These are phyloP conservation scores for Mirza zaza DNA, from an alignment of 2,113 vertebrate genomes.

Conservation along the genomic window DNA sequence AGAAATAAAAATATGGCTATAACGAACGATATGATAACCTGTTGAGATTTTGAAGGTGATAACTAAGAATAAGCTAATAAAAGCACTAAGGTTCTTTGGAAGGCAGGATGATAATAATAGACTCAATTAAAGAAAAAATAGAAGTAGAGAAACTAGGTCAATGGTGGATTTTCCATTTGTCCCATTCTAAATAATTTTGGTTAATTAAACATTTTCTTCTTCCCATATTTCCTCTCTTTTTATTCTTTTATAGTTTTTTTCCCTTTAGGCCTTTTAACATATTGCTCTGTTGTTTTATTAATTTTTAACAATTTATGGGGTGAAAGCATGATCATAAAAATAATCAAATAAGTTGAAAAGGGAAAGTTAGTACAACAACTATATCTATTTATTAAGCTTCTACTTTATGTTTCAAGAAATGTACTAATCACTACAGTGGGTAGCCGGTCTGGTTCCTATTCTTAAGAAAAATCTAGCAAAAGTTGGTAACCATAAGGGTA, in stretches of 20 bases:
- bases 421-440: rapidly evolving
- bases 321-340: not conserved
- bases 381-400: not conserved
- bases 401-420: not conserved
- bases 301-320: not conserved
- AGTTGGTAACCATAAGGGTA: not conserved
- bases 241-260: not conserved
- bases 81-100: not conserved
- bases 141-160: conserved; percentile 37
- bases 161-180: conserved; percentile 32
- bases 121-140: conserved; percentile 12
- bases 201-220: not conserved
- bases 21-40: not conserved
- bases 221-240: not conserved
- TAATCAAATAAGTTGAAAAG: not conserved
- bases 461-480: not conserved
- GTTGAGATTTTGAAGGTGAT: conserved; percentile 19
- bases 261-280: not conserved
- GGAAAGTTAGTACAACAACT: not conserved
- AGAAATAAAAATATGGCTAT: not conserved
- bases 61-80: conserved; percentile 39
- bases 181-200: not conserved
- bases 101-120: not conserved
- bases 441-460: rapidly evolving
- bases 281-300: not conserved